Percentiles rank a stretch among this genome's conserved stretches.
Conservation (phyloP, 2,797 vertebrate genomes). For the Centroberyx gerrardi region DNA sequence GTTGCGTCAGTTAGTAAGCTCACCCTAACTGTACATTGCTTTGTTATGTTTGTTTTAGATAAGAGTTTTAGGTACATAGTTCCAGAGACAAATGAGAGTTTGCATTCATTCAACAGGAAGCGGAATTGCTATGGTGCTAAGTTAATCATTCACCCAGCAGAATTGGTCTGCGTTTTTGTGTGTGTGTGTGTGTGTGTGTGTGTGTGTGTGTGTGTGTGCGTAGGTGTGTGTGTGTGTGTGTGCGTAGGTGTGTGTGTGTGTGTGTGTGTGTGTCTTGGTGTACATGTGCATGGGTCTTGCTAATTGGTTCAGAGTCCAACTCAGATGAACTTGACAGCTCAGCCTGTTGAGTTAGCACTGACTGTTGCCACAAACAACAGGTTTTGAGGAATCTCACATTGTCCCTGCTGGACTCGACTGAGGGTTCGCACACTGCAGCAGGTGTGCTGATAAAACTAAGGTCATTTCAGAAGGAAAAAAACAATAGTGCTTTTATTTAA, state of each 20-base stretch:
- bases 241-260: background rate
- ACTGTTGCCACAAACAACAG: slow-evolving; percentile 28
- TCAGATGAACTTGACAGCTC: slow-evolving; percentile 49
- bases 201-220: background rate
- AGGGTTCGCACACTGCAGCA: background rate
- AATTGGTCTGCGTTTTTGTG: background rate
- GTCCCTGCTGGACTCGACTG: background rate
- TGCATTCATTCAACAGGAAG: slow-evolving; percentile 23
- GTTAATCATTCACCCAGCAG: slow-evolving; percentile 67
- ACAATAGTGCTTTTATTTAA: slow-evolving; percentile 26
- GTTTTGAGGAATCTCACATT: background rate
- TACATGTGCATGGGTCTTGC: slow-evolving; percentile 7
- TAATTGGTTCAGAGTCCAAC: slow-evolving; percentile 72
- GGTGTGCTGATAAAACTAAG: slow-evolving; percentile 4
- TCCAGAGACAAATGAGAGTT: slow-evolving; percentile 13
- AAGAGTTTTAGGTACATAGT: slow-evolving; percentile 18
- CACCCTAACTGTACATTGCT: slow-evolving; percentile 23
- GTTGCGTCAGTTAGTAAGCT: slow-evolving; percentile 2
- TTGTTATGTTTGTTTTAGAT: slow-evolving; percentile 49
- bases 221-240: background rate
- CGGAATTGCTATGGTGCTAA: background rate
- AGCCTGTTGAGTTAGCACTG: slow-evolving; percentile 36
- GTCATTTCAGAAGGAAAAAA: slow-evolving; percentile 18
- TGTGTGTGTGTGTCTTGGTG: background rate
- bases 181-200: background rate